Base-by-base conservation (phyloP, 2,113 vertebrate genomes). In the Dipodomys stephensi region DNA sequence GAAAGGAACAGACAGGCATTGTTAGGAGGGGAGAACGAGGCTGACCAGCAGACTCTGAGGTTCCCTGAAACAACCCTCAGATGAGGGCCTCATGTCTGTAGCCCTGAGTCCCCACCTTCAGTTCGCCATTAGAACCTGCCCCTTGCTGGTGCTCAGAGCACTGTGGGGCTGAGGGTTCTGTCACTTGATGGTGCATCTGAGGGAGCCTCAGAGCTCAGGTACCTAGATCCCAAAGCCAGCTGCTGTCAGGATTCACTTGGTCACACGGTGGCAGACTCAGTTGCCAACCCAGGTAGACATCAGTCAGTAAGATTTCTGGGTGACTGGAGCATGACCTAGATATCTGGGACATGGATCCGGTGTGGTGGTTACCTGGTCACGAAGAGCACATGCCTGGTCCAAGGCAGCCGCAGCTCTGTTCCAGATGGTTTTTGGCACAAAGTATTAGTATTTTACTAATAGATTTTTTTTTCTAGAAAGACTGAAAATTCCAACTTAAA, bases 401-500 rank as follows among this genome's bases (percentile, higher is more conserved):
- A 3, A 88, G 71, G 35, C 27, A 71, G 35, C 44, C 35, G 1
- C 6, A 20, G 27, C n/a, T 69, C 25, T n/a, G 30, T 11, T 32
- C 27, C 30, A 44, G 67, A 4, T 68, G 32, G 19, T 80, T 89
- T 85, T 79, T 86, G 46, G 15, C 32, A 76, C 32, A 69, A 67
- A 64, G 32, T 4, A 25, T 90, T 87, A 68, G 32, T 4, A 25
- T 90, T 87, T 64, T 81, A 20, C 79, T 90, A 71, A 49, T 20
- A 91, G 60, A 92, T 49, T 49, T 35, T 79, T 79, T 83, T 81
- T 80, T 82, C 62, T 28, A 77, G n/a, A 82, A 23, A 83, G 77
- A 28, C 10, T 60, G n/a, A 83, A 95, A 82, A 83, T 85, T n/a
- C 32, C 77, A 4, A 67, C 65, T 65, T 62, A 39, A 20, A 35